Evolutionary conservation across 2,888 invertebrate species (phyloP).

Genomic region (Callimorpha dominula): DNA sequence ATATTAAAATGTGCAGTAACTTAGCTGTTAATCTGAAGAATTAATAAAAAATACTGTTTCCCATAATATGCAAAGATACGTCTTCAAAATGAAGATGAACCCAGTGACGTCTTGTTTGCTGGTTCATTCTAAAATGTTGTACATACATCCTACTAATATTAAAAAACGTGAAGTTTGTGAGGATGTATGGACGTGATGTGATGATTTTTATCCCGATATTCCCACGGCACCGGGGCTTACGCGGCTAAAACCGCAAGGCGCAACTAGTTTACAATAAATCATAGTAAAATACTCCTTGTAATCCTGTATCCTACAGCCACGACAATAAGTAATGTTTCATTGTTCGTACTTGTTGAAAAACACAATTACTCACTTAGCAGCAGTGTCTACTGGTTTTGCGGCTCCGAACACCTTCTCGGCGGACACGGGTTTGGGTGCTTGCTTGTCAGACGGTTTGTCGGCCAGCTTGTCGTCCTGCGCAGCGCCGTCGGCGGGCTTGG

Average conservation of each 20-base stretch:
- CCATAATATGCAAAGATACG: background rate
- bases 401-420: constrained; percentile 96
- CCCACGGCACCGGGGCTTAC: too few species aligned
- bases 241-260: too few species aligned
- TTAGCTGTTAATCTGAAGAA: background rate
- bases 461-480: constrained; percentile 52
- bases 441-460: constrained; percentile 68
- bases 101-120: background rate
- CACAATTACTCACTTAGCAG: constrained; percentile 88
- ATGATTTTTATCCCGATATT: too few species aligned
- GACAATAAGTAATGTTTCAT: too few species aligned
- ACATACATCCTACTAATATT: too few species aligned
- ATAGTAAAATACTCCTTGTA: too few species aligned
- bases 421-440: constrained; percentile 83
- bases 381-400: constrained; percentile 98
- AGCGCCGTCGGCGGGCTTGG: constrained; percentile 72
- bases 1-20: constrained; percentile 61
- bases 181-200: too few species aligned
- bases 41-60: background rate
- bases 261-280: too few species aligned
- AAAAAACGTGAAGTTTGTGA: too few species aligned
- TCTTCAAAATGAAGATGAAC: background rate
- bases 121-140: background rate
- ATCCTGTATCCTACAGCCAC: too few species aligned
- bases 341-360: too few species aligned